These are phyloP conservation scores for Eubasilissa regina DNA, from an alignment of 1,140 invertebrate genomes.

Conservation along the genomic window DNA sequence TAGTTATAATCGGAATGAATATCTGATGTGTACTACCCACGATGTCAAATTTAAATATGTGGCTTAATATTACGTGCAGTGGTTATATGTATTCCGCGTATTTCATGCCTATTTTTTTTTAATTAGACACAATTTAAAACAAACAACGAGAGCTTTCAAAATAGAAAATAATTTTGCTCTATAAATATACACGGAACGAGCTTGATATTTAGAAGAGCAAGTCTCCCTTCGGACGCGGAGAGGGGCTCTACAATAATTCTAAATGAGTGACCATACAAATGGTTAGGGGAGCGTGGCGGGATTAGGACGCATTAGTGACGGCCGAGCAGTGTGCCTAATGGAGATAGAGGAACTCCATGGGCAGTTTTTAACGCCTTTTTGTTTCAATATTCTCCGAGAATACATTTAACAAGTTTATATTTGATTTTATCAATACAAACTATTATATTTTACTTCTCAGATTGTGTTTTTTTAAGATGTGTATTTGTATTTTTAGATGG, in stretches of 20 bases:
- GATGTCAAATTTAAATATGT: no score
- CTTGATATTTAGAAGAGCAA: neutral
- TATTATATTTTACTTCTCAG: neutral
- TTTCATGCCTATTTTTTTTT: no score
- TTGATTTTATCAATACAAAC: neutral
- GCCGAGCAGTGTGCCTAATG: conserved; percentile 16
- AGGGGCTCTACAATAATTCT: conserved; percentile 35
- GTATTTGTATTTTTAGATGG: conserved; percentile 63
- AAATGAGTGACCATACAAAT: conserved; percentile 49
- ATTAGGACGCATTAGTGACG: conserved; percentile 37
- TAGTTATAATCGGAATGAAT: neutral
- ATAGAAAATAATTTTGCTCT: neutral
- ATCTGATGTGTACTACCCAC: no score
- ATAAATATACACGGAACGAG: conserved; percentile 19
- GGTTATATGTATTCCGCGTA: no score
- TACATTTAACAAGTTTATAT: neutral
- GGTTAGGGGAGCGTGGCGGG: conserved; percentile 11
- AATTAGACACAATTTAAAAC: no score
- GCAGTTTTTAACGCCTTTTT: conserved; percentile 9
- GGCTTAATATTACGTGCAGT: no score
- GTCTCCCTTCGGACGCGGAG: neutral
- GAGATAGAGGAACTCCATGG: conserved; percentile 25
- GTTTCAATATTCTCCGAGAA: neutral
- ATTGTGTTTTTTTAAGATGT: neutral
- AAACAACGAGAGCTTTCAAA: no score